Percentiles rank a stretch among this genome's conserved stretches.
These are phyloP conservation scores for Pogoniulus pusillus DNA, from an alignment of 2,797 vertebrate genomes.

Conservation along the genomic window DNA sequence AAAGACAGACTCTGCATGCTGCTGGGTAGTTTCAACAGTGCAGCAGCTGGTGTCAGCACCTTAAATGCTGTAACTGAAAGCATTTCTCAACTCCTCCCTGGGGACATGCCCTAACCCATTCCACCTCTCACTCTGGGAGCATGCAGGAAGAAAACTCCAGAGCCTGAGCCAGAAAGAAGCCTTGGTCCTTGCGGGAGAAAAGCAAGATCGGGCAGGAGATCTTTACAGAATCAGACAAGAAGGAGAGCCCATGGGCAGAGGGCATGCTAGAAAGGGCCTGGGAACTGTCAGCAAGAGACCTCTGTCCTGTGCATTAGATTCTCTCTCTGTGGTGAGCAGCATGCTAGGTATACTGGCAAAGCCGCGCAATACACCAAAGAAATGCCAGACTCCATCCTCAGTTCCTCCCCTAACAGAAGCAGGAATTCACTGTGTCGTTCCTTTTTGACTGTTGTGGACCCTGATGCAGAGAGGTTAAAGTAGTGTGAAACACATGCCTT, in stretches of 20 bases:
- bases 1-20: not conserved
- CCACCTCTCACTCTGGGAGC: not conserved
- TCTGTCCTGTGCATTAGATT: not conserved
- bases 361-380: not conserved
- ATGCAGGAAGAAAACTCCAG: not conserved
- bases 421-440: not conserved
- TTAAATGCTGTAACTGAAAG: not conserved
- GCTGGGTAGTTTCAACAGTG: not conserved
- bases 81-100: not conserved
- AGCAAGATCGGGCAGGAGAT: not conserved
- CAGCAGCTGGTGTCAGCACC: not conserved
- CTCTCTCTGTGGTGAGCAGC: not conserved
- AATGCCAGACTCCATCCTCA: not conserved
- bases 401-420: not conserved
- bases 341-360: not conserved
- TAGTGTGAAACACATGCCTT: accelerated
- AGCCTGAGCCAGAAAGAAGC: not conserved
- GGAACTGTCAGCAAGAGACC: not conserved
- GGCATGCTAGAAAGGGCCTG: not conserved
- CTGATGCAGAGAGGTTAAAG: not conserved
- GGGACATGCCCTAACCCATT: not conserved
- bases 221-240: not conserved
- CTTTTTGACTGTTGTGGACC: not conserved
- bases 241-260: not conserved
- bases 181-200: not conserved